Base-by-base conservation (phyloP, 2,888 invertebrate genomes). In the Pristionchus maxplancki region DNA sequence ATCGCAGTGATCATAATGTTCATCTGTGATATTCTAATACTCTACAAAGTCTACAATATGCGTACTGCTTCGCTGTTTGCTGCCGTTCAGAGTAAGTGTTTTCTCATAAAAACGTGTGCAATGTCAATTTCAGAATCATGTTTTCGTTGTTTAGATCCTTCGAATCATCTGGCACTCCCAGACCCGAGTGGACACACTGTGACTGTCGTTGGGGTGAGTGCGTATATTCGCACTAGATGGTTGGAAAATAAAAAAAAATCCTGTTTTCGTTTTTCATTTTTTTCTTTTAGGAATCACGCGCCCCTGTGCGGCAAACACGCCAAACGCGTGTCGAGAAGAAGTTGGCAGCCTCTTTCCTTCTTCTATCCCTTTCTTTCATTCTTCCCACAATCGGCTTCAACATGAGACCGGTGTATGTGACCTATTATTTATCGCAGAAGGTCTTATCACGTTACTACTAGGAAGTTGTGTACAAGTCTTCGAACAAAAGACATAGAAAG, bases 331-430 rank as follows among this genome's bases (percentile, higher is more conserved):
- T 78, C 17, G 82, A 83, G 34, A 83, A 53, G 37, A 83, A 34
- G 15, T 34, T 83, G 20, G 37, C 82, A 9, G n/a, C 31, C 1
- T 83, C 82, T 5, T 83, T 83, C 34, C 53, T 83, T 9, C 37
- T 83, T 34, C 82, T 83, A 6, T 83, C 82, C 9, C 53, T 83
- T 1, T 31, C 82, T 3, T 83, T 83, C 53, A 53, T 53, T 37
- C 50, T 83, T 11, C 82, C 82, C 3, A 83, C 82, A 15, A 83
- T 53, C 24, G 53, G 50, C 24, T 83, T 83, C 82, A 83, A 83
- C 44, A 20, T 53, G 8, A 53, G 82, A 5, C 82, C 82, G 5
- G 8, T 9, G 82, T 83, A 83, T 1, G 82, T 81, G 62, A n/a
- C n/a, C 6, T 44, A 9, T 11, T 9, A 44, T 44, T 44, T 11